These are phyloP conservation scores for Peromyscus polionotus DNA, from an alignment of 2,113 vertebrate species.

Conservation along the genomic window DNA sequence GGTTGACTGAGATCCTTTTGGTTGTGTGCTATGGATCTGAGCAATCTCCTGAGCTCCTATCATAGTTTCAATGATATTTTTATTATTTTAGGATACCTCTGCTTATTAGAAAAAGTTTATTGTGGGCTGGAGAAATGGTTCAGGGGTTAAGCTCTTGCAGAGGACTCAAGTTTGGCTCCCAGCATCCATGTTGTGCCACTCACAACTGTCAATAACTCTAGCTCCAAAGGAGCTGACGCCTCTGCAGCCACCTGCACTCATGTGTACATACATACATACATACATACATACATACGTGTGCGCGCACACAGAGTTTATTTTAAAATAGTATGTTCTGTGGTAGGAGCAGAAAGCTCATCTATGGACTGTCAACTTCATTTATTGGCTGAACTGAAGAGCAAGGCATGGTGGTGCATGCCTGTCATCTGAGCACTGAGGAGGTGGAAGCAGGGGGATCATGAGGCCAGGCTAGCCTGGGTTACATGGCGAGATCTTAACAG, in stretches of 20 bases:
- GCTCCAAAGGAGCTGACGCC: not conserved
- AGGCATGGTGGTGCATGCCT: not conserved
- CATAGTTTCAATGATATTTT: not conserved
- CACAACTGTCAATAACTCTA: not conserved
- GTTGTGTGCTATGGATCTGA: too few species aligned
- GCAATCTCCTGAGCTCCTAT: not conserved
- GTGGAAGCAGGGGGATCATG: not conserved
- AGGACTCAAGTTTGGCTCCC: not conserved
- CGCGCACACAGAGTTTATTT: not conserved
- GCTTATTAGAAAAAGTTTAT: not conserved
- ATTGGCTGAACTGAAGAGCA: not conserved
- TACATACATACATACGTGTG: too few species aligned
- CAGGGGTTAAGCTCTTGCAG: not conserved
- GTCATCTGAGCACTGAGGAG: not conserved
- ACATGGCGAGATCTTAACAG: not conserved
- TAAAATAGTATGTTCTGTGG: not conserved
- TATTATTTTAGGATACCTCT: not conserved
- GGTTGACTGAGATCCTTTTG: not conserved
- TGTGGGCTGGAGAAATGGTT: not conserved
- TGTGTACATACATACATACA: too few species aligned
- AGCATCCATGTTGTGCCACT: too few species aligned
- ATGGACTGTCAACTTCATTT: not conserved
- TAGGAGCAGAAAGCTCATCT: not conserved
- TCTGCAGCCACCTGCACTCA: not conserved
- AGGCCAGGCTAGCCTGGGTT: not conserved